phyloP scores from a whole-genome alignment of 2,113 vertebrate genomes.

The Mellivora capensis region DNA sequence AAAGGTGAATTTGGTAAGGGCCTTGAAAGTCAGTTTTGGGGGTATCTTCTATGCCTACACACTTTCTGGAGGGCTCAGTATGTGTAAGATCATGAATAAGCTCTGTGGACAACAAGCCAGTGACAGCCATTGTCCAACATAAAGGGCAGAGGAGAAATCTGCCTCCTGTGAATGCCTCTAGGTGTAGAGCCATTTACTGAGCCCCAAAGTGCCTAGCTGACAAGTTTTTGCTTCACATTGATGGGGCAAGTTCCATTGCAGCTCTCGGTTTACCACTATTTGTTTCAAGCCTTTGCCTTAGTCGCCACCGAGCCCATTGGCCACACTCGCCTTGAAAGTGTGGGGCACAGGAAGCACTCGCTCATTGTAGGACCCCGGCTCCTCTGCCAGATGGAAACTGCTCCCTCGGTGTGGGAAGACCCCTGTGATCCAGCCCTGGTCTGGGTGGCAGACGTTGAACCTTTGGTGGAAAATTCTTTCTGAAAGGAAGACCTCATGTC shows the following conservation, averaged over 20 bases:
- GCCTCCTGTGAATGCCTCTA: background rate
- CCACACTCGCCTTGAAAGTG: conserved; percentile 12
- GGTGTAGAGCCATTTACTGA: background rate
- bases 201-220: background rate
- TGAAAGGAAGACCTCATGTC: conserved; percentile 31
- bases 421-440: background rate
- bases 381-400: background rate
- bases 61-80: background rate
- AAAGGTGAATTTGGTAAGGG: background rate
- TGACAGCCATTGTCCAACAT: background rate
- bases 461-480: conserved; percentile 24
- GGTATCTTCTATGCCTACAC: background rate
- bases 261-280: conserved; percentile 52
- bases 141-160: background rate
- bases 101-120: background rate
- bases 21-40: background rate
- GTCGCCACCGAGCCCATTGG: conserved; percentile 43
- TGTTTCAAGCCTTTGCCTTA: conserved; percentile 52
- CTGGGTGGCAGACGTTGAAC: conserved; percentile 31
- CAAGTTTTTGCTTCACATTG: background rate
- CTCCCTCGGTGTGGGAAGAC: conserved; percentile 36
- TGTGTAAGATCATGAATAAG: background rate
- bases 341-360: background rate
- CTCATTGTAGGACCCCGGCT: conserved; percentile 3
- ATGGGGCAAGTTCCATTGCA: background rate